A percentile compares a stretch with the other conserved stretches of the same genome.
phyloP scores from a whole-genome alignment of 2,113 vertebrate species.

The Zosterops pallidus region DNA sequence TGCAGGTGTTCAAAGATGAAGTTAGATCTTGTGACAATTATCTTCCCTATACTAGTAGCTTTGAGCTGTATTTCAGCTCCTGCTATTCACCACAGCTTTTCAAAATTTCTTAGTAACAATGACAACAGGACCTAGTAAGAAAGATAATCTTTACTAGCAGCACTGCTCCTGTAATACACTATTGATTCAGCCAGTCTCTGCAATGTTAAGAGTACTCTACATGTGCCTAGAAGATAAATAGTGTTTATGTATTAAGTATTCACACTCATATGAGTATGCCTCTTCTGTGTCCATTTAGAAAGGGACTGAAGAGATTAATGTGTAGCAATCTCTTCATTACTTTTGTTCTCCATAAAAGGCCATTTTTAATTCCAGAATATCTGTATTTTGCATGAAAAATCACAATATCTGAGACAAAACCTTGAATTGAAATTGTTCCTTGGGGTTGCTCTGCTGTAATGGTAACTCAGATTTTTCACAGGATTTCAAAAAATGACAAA shows the following conservation, averaged over 20 bases:
- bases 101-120: not conserved
- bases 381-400: not conserved
- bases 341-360: not conserved
- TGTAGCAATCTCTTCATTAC: not conserved
- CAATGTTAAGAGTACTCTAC: not conserved
- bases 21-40: not conserved
- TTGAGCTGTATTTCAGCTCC: not conserved
- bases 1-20: constrained; percentile 1
- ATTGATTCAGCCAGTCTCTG: not conserved
- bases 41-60: not conserved
- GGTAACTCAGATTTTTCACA: not conserved
- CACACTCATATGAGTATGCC: rapidly evolving
- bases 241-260: not conserved
- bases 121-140: not conserved
- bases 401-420: not conserved
- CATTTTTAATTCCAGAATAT: not conserved
- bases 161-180: not conserved
- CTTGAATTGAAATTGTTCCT: not conserved
- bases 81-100: not conserved
- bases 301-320: not conserved
- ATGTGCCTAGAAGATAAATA: not conserved
- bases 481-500: not conserved
- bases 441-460: rapidly evolving
- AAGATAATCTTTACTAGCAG: not conserved
- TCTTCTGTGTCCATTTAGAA: not conserved